Evolutionary conservation across 2,888 invertebrate genomes (phyloP).

Genomic region (Parthenolecanium corni): DNA sequence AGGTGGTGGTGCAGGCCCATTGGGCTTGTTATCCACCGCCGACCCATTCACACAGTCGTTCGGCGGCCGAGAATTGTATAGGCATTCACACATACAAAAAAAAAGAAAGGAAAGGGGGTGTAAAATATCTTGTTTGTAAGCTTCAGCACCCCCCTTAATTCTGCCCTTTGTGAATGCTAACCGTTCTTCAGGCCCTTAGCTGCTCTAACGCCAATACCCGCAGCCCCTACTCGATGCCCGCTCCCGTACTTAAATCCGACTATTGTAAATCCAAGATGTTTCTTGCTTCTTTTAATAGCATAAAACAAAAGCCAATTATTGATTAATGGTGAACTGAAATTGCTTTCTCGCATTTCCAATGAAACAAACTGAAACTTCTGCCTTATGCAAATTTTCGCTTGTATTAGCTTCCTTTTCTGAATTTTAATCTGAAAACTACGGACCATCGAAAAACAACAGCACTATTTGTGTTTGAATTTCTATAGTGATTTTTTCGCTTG

Average conservation of each 20-base stretch:
- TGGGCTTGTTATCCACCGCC: neutral
- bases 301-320: slow-evolving; percentile 29
- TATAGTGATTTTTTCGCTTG: slow-evolving; percentile 1
- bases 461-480: slow-evolving; percentile 28
- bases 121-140: slow-evolving; percentile 27
- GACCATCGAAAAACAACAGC: slow-evolving; percentile 18
- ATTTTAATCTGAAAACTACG: slow-evolving; percentile 27
- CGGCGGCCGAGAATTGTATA: too few species aligned
- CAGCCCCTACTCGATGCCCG: neutral
- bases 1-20: slow-evolving; percentile 3
- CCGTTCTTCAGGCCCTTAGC: too few species aligned
- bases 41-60: too few species aligned
- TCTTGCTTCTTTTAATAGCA: slow-evolving; percentile 29
- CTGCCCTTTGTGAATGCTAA: neutral
- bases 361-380: slow-evolving; percentile 28
- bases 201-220: too few species aligned
- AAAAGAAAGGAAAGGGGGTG: slow-evolving; percentile 6
- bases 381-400: slow-evolving; percentile 26
- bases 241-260: slow-evolving; percentile 24
- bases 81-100: too few species aligned
- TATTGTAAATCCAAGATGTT: slow-evolving; percentile 29
- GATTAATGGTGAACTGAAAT: slow-evolving; percentile 29
- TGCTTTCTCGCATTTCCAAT: slow-evolving; percentile 29
- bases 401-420: slow-evolving; percentile 28
- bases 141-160: slow-evolving; percentile 1